These are phyloP conservation scores for Campoletis raptor DNA, from an alignment of 2,888 invertebrate genomes.

Conservation along the genomic window DNA sequence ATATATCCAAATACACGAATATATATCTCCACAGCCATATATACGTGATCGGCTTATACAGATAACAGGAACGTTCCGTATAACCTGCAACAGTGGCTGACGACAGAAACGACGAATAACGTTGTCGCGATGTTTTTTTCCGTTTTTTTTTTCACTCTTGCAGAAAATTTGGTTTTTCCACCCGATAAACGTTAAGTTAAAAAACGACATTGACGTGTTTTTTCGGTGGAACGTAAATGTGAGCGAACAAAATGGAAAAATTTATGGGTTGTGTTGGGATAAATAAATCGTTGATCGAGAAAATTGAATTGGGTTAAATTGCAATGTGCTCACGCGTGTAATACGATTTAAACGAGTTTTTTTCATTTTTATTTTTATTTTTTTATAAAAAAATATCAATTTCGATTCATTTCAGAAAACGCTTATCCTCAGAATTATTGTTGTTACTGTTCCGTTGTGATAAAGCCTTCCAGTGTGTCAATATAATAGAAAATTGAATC, in stretches of 20 bases:
- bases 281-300: constrained; percentile 1
- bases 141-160: background rate
- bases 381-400: background rate
- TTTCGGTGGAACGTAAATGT: background rate
- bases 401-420: constrained; percentile 22
- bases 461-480: background rate
- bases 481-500: background rate
- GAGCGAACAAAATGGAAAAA: background rate
- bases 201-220: background rate
- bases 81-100: constrained; percentile 15
- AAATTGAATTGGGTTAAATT: constrained; percentile 7
- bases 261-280: background rate
- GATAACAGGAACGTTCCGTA: constrained; percentile 19
- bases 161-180: constrained; percentile 8
- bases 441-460: background rate
- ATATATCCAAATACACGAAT: background rate
- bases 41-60: constrained; percentile 14
- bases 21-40: background rate
- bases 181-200: background rate
- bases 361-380: constrained; percentile 1
- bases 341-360: constrained; percentile 1
- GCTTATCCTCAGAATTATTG: background rate
- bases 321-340: constrained; percentile 43
- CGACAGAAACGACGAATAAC: background rate
- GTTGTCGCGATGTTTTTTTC: constrained; percentile 10